Conservation (phyloP, 2,113 vertebrate genomes). For the Campylomormyrus tamandua region DNA sequence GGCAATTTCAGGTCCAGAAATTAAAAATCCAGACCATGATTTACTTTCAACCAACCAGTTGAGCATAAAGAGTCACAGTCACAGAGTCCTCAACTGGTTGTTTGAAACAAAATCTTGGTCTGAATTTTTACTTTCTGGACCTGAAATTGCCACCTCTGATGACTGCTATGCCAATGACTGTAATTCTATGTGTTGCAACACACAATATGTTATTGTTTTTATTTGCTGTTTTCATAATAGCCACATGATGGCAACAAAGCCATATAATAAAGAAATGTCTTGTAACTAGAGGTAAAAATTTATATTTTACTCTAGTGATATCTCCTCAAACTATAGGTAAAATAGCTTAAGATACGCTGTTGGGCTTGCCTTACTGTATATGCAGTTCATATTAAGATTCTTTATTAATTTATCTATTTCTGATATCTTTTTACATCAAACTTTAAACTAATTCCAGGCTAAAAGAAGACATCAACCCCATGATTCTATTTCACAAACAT, state of each 20-base stretch:
- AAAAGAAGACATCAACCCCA: not conserved
- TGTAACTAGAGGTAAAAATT: not conserved
- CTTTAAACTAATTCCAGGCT: not conserved
- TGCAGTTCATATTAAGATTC: not conserved
- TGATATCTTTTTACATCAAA: not conserved
- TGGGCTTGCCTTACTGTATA: not conserved
- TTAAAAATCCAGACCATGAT: too few relatives aligned
- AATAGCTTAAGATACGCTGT: not conserved
- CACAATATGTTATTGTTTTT: not conserved
- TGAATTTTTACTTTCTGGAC: too few relatives aligned
- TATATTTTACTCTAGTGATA: not conserved
- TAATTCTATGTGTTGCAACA: not conserved
- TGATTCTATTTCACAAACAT: not conserved
- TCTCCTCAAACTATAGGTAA: not conserved
- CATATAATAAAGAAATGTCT: not conserved
- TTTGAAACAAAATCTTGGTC: too few relatives aligned
- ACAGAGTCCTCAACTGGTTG: too few relatives aligned
- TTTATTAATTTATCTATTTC: not conserved
- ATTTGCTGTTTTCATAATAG: not conserved
- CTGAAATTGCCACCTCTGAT: not conserved
- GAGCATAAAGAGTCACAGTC: too few relatives aligned
- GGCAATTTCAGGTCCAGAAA: too few relatives aligned
- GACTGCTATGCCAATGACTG: not conserved
- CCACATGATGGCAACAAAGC: not conserved
- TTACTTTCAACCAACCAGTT: too few relatives aligned